Percentiles rank a stretch among this genome's conserved stretches.
These are phyloP conservation scores for Coremacera marginata DNA, from an alignment of 2,888 invertebrate species.

Conservation along the genomic window DNA sequence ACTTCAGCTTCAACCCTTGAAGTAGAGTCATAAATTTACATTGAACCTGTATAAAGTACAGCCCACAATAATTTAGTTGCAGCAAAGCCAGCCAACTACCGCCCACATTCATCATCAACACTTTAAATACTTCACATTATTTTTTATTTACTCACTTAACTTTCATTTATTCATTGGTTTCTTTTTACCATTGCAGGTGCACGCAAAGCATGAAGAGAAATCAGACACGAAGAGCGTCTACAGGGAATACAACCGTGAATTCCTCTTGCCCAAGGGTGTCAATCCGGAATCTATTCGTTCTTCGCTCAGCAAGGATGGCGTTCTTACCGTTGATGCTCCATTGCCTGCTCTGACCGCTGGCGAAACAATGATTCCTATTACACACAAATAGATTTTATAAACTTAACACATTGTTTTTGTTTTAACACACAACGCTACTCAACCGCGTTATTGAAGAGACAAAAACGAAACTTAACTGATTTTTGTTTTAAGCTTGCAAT, in stretches of 20 bases:
- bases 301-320: conserved; percentile 95
- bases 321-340: conserved; percentile 96
- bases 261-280: conserved; percentile 95
- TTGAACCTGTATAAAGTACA: background rate
- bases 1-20: background rate
- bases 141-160: background rate
- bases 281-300: conserved; percentile 97
- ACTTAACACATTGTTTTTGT: conserved; percentile 30
- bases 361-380: conserved; percentile 70
- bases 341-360: conserved; percentile 79
- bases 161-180: conserved; percentile 1
- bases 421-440: background rate
- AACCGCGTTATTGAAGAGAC: background rate
- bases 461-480: conserved; percentile 11
- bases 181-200: conserved; percentile 77
- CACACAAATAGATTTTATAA: conserved; percentile 62
- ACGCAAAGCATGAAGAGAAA: conserved; percentile 98
- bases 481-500: conserved; percentile 15
- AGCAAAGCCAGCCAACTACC: background rate
- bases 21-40: background rate
- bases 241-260: conserved; percentile 98
- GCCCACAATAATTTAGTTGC: background rate
- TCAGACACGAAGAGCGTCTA: conserved; percentile 96
- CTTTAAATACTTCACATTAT: background rate
- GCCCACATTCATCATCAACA: conserved; percentile 6